Base-by-base conservation (phyloP, 2,888 invertebrate species). In the Hirtodrosophila trivittata region DNA sequence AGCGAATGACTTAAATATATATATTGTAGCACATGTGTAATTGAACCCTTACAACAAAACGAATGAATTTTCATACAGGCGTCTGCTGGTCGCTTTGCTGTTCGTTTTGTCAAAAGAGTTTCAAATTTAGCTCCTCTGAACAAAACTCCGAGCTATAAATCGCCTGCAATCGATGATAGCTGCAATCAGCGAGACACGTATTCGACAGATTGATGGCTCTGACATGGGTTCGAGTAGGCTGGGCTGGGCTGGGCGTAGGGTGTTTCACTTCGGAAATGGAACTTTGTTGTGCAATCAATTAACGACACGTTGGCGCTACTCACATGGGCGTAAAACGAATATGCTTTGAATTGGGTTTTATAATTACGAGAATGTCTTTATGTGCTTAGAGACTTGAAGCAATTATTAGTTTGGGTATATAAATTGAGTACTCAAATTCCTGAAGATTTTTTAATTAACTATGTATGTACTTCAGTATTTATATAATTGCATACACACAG, bases 251-350 rank as follows among this genome's bases (percentile, higher is more conserved):
- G 13, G 37, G 51, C 37, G 3, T 4, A 9, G 39, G 1, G 21
- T 18, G 18, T 9, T 5, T 43, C 37, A 3, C 13, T 28, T n/a
- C 1, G 16, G 25, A 12, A 28, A 43, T 8, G 28, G 32, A 21
- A 50, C 46, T 60, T 43, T 39, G 50, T 46, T 57, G 47, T 56
- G 72, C 55, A 68, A 56, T 78, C 80, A 75, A 72, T 77, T 75
- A 66, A 33, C 43, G 43, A 30, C 47, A 28, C 10, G 37, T 46
- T 46, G 39, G 10, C 14, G 16, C 10, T n/a, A n/a, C n/a, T n/a
- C 47, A 28, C 10, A 33, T 46, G 41, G 39, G 10, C 14, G 16
- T 9, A 30, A 67, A 67, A 62, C 62, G 47, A 67, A 18, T 21
- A 14, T 12, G 21, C 9, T 5, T 21, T 9, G 10, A n/a, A 47